Percentiles rank a stretch among this genome's conserved stretches.
phyloP scores from a whole-genome alignment of 1,140 invertebrate genomes.

The Heliconius congener region DNA sequence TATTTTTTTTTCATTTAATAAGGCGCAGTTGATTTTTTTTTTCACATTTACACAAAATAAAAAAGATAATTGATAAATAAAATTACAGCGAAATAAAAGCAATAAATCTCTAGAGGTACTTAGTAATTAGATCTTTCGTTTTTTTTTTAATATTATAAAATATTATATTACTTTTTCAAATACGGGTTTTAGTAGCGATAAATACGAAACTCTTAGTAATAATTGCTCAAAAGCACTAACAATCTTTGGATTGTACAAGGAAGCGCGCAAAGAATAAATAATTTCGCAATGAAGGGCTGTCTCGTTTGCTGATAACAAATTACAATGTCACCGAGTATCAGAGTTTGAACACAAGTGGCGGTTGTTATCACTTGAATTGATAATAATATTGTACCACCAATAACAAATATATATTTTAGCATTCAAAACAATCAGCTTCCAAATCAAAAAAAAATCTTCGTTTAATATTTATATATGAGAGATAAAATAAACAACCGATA shows the following conservation, averaged over 20 bases:
- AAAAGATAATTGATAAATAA: background rate
- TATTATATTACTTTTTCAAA: background rate
- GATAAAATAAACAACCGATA: no score
- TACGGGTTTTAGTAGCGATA: background rate
- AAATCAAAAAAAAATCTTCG: background rate
- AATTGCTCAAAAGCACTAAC: background rate
- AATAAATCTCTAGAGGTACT: background rate
- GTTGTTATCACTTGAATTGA: constrained; percentile 39
- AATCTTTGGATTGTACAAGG: background rate
- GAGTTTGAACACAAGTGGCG: constrained; percentile 42
- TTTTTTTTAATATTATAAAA: no score
- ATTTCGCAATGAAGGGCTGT: background rate
- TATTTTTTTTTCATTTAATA: background rate
- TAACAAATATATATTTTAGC: constrained; percentile 4
- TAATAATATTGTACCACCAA: background rate
- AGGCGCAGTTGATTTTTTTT: no score
- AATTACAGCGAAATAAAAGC: background rate
- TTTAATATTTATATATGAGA: background rate
- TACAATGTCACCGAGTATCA: constrained; percentile 48
- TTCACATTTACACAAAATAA: no score
- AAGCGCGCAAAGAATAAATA: constrained; percentile 4
- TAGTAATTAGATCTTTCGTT: no score
- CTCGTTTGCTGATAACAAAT: constrained; percentile 40
- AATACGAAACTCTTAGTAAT: background rate
- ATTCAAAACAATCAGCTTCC: background rate